Conservation (phyloP, 2,113 vertebrate species). For the Sciurus niger region DNA sequence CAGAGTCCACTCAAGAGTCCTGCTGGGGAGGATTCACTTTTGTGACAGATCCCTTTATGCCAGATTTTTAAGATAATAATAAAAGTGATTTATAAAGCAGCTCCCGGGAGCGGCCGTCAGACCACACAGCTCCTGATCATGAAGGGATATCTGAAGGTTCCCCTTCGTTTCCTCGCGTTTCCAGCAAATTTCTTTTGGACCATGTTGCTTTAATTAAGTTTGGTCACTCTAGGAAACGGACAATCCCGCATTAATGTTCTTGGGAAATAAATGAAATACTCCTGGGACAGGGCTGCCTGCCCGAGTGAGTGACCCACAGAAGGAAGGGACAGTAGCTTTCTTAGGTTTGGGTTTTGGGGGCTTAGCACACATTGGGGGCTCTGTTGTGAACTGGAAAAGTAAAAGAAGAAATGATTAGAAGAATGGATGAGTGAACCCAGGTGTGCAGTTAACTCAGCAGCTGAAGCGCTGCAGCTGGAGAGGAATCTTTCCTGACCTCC, state of each 20-base stretch:
- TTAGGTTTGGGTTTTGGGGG: too few species aligned
- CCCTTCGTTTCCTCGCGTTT: conserved; percentile 72
- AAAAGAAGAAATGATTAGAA: neutral
- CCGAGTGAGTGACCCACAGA: fast-evolving
- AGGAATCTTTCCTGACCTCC: too few species aligned
- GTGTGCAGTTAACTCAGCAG: fast-evolving
- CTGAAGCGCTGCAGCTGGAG: neutral
- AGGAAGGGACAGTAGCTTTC: neutral
- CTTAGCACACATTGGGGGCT: neutral
- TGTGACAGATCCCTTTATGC: conserved; percentile 76
- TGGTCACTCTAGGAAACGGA: conserved; percentile 79
- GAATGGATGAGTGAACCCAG: neutral
- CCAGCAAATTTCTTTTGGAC: conserved; percentile 76
- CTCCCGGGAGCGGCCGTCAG: conserved; percentile 80
- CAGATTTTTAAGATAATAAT: conserved; percentile 62
- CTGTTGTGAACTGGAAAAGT: neutral
- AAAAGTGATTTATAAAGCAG: neutral
- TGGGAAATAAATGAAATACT: neutral
- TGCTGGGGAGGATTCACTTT: conserved; percentile 66
- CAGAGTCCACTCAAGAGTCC: conserved; percentile 6
- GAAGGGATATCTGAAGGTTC: conserved; percentile 70
- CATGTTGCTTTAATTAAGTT: conserved; percentile 79
- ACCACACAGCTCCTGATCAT: conserved; percentile 76
- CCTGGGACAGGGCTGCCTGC: neutral
- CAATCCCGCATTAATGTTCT: conserved; percentile 42